A percentile compares a stretch with the other conserved stretches of the same genome.
Evolutionary conservation across 2,888 invertebrate genomes (phyloP).

Genomic region (Physocephala rufipes): DNA sequence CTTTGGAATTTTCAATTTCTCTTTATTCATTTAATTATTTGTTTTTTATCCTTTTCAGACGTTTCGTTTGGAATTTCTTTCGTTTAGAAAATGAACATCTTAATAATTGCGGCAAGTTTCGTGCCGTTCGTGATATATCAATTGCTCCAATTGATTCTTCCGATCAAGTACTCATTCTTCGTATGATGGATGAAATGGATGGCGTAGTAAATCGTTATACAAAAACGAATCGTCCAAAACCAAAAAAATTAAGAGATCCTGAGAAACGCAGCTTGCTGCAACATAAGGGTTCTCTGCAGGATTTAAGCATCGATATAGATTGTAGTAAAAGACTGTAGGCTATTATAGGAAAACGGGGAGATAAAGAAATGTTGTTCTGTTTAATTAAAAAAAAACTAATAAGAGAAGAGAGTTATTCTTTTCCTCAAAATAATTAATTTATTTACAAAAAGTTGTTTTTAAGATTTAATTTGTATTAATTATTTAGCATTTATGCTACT

Average conservation of each 20-base stretch:
- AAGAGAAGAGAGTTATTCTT: too few species aligned
- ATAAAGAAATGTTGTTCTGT: constrained; percentile 2
- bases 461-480: background rate
- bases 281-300: constrained; percentile 61
- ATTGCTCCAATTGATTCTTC: constrained; percentile 93
- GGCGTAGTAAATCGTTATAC: constrained; percentile 80
- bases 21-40: background rate
- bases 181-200: constrained; percentile 96
- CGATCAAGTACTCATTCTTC: constrained; percentile 86
- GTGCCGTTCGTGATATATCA: constrained; percentile 97
- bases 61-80: constrained; percentile 99
- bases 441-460: too few species aligned
- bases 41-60: constrained; percentile 66
- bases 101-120: constrained; percentile 98
- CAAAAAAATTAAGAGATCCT: constrained; percentile 71
- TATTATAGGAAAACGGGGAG: constrained; percentile 10
- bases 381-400: too few species aligned
- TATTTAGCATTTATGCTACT: too few species aligned
- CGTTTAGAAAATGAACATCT: constrained; percentile 99
- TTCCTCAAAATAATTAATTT: too few species aligned
- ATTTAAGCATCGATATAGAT: constrained; percentile 61
- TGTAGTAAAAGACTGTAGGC: constrained; percentile 59
- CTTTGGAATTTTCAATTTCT: background rate
- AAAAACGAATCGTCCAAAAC: constrained; percentile 70
- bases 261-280: constrained; percentile 70